Evolutionary conservation across 2,888 invertebrate genomes (phyloP), one percentile per base, ranked within the genome.

Genomic region (Calliscelio sp.): DNA sequence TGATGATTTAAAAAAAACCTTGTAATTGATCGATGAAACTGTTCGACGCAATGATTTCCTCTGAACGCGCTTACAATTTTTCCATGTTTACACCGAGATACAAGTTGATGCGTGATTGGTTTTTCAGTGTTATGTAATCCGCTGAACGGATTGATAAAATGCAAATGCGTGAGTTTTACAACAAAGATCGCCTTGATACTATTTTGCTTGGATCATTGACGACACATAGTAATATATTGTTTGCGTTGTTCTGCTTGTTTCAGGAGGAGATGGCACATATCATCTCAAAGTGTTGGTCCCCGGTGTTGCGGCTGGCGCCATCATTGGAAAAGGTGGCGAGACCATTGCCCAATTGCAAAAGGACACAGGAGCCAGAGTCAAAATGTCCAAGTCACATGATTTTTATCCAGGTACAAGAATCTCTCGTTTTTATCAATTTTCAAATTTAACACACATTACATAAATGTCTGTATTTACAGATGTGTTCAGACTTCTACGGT

Each of bases 321-420:
- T 99, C 93, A 99, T 99, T 94, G 99, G 99, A 92, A 99, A 99
- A 94, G 99, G 99, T 55, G 99, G 99, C 88, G 99, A 99, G 94
- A 98, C 99, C 80, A 99, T 99, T 94, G 98, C 99, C 90, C 98
- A 98, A 93, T 95, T 99, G 91, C 99, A 99, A 94, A 98, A 98
- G 94, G 99, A 99, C 93, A 97, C 98, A 70, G 98, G 98, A 89
- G 99, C 99, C 90, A 96, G 98, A 91, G 98, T 99, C 89, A 99
- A 99, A 95, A 99, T 99, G 99, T 99, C 99, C 91, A 99, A 99
- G 94, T 98, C 98, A 71, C 98, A 98, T 92, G 99, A 99, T 93
- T 99, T 98, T 93, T 99, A 99, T 95, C 99, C 99, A 94, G 99
- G 99, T 99, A 94, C 16, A 71, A 70, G n/a, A n/a, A n/a, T n/a